These are phyloP conservation scores for Pangasius mekongensis DNA, from an alignment of 2,797 vertebrate genomes.

Conservation along the genomic window DNA sequence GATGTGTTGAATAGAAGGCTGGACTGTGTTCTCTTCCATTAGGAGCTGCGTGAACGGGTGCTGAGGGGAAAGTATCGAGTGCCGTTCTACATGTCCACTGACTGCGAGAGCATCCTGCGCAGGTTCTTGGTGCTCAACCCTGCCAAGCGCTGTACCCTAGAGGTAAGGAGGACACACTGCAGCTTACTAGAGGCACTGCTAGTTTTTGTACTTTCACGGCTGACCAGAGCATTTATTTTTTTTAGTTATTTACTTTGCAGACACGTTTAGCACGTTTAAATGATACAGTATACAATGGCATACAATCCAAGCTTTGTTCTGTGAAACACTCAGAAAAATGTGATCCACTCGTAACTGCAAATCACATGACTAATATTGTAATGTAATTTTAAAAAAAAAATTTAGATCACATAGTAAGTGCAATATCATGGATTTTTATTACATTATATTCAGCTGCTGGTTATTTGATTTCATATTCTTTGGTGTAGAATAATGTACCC, in stretches of 20 bases:
- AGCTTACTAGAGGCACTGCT: background rate
- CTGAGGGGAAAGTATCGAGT: slow-evolving; percentile 92
- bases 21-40: slow-evolving; percentile 13
- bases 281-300: background rate
- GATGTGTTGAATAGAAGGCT: slow-evolving; percentile 40
- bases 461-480: background rate
- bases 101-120: slow-evolving; percentile 91
- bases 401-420: background rate
- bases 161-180: slow-evolving; percentile 72
- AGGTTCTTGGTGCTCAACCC: slow-evolving; percentile 92
- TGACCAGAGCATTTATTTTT: background rate
- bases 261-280: background rate
- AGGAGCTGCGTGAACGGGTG: slow-evolving; percentile 92
- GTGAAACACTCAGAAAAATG: background rate
- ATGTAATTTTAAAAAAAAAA: too few species aligned
- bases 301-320: background rate
- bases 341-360: background rate
- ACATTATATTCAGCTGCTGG: background rate
- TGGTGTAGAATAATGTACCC: background rate
- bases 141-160: slow-evolving; percentile 88
- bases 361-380: background rate
- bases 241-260: background rate
- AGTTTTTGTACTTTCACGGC: background rate
- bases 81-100: slow-evolving; percentile 95
- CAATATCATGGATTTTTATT: background rate